These are phyloP conservation scores for Netelia fuscicornis DNA, from an alignment of 2,888 invertebrate species.

Conservation along the genomic window DNA sequence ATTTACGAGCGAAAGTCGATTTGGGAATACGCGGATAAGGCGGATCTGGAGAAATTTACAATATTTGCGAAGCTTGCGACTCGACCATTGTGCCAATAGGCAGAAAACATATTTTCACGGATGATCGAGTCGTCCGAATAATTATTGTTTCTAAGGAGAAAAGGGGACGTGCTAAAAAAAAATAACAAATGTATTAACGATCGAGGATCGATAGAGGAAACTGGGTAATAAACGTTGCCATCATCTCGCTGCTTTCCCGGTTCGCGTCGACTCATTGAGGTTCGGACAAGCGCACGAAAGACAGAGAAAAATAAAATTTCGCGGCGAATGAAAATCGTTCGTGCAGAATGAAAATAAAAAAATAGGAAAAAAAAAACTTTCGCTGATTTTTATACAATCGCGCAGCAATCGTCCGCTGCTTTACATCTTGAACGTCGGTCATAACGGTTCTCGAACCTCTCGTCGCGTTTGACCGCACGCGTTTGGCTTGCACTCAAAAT, in stretches of 20 bases:
- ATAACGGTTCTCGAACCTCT: constrained; percentile 13
- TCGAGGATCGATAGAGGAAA: not conserved
- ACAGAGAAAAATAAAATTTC: not conserved
- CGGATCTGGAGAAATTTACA: not conserved
- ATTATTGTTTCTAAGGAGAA: constrained; percentile 18
- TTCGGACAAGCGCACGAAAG: not conserved
- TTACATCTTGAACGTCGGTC: constrained; percentile 13
- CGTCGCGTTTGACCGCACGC: constrained; percentile 19
- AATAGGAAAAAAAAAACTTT: not conserved
- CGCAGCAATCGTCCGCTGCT: constrained; percentile 12
- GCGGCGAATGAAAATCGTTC: constrained; percentile 5
- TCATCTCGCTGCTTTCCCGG: not conserved
- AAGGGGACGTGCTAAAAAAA: not conserved
- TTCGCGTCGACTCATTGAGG: constrained; percentile 2
- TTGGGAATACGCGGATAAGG: not conserved
- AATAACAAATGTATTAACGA: not conserved
- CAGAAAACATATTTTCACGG: constrained; percentile 50
- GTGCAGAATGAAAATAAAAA: constrained; percentile 13
- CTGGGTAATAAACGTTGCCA: not conserved
- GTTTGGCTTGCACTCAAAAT: constrained; percentile 25
- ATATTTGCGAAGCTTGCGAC: constrained; percentile 1
- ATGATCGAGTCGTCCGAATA: constrained; percentile 26
- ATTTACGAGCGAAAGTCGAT: not conserved
- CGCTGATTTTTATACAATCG: not conserved
- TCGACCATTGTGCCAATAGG: constrained; percentile 28